Conservation (phyloP, 2,797 vertebrate genomes). For the Orestias chungarensis region DNA sequence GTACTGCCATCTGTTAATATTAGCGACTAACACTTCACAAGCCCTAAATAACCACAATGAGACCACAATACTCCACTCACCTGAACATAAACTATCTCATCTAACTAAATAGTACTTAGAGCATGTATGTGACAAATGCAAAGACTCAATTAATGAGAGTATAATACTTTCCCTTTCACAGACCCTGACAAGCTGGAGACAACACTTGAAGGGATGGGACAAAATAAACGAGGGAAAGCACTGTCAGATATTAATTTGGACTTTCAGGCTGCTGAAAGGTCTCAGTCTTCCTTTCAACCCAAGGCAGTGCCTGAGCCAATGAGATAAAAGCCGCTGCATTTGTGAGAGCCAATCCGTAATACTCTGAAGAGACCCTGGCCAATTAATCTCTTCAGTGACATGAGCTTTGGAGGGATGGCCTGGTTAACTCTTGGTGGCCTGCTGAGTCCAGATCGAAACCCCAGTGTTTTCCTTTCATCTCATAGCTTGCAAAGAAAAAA, state of each 20-base stretch:
- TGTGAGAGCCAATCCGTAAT: conserved; percentile 72
- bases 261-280: conserved; percentile 57
- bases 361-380: conserved; percentile 63
- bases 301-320: conserved; percentile 73
- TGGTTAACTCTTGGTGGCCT: conserved; percentile 71
- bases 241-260: conserved; percentile 63
- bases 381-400: conserved; percentile 80
- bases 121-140: conserved; percentile 6
- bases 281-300: conserved; percentile 59
- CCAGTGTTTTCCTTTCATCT: conserved; percentile 69
- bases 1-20: background rate
- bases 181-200: conserved; percentile 22
- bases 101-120: background rate
- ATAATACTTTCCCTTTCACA: conserved; percentile 16
- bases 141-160: conserved; percentile 13
- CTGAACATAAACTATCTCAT: background rate
- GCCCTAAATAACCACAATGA: background rate
- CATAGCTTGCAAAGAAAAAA: conserved; percentile 41
- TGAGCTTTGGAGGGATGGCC: conserved; percentile 70
- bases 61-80: background rate
- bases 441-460: conserved; percentile 65
- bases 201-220: conserved; percentile 31
- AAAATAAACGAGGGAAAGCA: conserved; percentile 33
- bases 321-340: conserved; percentile 75
- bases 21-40: background rate